Conservation (phyloP, 2,113 vertebrate species). For the Eptesicus fuscus region DNA sequence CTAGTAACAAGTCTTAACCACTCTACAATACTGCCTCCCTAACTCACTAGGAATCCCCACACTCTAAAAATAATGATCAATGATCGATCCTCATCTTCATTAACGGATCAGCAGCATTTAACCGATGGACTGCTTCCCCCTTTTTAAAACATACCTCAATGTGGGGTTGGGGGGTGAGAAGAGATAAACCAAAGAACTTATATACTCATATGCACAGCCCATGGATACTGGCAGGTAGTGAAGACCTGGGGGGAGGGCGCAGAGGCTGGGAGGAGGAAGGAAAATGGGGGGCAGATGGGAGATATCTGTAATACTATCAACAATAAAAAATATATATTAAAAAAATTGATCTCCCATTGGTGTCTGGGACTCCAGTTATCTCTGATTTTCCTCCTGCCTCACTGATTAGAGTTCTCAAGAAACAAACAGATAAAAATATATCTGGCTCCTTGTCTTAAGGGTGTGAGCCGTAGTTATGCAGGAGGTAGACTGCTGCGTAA, state of each 20-base stretch:
- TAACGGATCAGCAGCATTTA: neutral
- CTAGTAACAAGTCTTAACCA: neutral
- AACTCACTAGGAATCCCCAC: neutral
- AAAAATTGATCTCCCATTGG: neutral
- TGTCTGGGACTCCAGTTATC: neutral
- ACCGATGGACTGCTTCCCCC: neutral
- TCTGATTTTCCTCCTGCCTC: neutral
- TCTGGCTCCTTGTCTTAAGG: neutral
- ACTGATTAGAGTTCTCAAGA: neutral
- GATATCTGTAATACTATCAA: too few species aligned
- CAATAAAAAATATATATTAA: too few species aligned
- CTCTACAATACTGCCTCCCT: fast-evolving
- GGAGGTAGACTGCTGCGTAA: neutral
- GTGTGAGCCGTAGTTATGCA: neutral
- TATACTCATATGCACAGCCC: too few species aligned
- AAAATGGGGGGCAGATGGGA: too few species aligned
- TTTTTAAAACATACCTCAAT: neutral
- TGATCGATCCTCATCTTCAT: neutral
- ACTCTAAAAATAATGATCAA: neutral
- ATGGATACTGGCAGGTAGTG: too few species aligned
- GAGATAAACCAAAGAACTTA: too few species aligned
- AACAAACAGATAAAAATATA: neutral
- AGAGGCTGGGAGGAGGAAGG: too few species aligned
- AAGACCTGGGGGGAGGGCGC: too few species aligned
- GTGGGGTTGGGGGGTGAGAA: too few species aligned